phyloP scores from a whole-genome alignment of 2,113 vertebrate genomes.

The Triplophysa siluroides region DNA sequence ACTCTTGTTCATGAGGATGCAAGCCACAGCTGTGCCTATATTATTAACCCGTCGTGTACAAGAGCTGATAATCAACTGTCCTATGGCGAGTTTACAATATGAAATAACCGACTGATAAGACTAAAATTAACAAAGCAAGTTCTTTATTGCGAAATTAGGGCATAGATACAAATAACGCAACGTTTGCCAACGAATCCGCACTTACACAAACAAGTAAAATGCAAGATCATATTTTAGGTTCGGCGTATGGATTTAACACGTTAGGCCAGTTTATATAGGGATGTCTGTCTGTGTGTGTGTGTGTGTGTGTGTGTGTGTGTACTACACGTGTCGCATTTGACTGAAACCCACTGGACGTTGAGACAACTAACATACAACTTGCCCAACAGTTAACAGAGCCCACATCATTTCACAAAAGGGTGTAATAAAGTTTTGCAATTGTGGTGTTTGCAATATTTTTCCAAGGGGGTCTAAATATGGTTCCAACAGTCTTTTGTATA shows the following conservation, averaged over 20 bases:
- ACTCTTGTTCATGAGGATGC: not conserved
- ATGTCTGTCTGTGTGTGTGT: not conserved
- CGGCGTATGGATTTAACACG: not conserved
- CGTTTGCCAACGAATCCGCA: not conserved
- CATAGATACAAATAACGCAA: not conserved
- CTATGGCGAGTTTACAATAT: not conserved
- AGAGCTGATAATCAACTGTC: not conserved
- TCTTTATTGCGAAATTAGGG: not conserved
- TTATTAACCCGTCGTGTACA: not conserved
- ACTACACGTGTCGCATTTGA: not conserved
- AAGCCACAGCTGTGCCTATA: not conserved
- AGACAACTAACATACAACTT: not conserved
- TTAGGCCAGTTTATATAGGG: not conserved
- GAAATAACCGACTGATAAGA: no score
- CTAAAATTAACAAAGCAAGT: no score
- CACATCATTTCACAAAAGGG: conserved; percentile 14
- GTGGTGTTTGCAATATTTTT: not conserved
- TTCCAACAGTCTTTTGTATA: not conserved
- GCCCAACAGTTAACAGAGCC: not conserved
- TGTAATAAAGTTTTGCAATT: not conserved
- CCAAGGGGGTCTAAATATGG: not conserved
- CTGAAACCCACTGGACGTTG: not conserved
- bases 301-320: not conserved
- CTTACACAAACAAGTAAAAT: not conserved
- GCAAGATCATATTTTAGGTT: not conserved